These are phyloP conservation scores for Lineus longissimus DNA, from an alignment of 1,140 invertebrate species.

Conservation along the genomic window DNA sequence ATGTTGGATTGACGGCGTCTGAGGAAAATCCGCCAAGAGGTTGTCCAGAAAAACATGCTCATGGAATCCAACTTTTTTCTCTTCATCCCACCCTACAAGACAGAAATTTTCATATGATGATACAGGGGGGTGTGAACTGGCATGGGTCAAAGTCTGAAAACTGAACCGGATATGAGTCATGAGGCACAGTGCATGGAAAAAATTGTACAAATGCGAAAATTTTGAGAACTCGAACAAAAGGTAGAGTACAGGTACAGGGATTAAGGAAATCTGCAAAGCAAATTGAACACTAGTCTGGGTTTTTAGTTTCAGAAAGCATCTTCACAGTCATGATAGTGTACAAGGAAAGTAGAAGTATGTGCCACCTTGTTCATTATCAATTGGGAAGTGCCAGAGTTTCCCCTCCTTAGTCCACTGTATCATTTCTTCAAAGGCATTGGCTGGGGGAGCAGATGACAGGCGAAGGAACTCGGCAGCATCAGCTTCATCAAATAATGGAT, in stretches of 20 bases:
- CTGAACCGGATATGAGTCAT: not conserved
- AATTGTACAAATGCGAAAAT: not conserved
- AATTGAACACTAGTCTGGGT: not conserved
- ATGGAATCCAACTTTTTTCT: slow-evolving; percentile 53
- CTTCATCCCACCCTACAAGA: slow-evolving; percentile 64
- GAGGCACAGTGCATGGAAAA: not conserved
- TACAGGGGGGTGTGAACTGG: not conserved
- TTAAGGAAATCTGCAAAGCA: not conserved
- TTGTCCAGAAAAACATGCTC: slow-evolving; percentile 86
- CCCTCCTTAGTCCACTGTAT: slow-evolving; percentile 90
- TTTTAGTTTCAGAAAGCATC: too few species aligned
- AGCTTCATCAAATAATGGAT: slow-evolving; percentile 13
- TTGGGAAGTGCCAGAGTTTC: slow-evolving; percentile 95
- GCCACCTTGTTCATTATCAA: slow-evolving; percentile 94
- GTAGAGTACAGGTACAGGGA: not conserved
- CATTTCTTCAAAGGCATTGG: slow-evolving; percentile 88
- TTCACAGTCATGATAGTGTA: too few species aligned
- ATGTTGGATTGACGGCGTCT: slow-evolving; percentile 80
- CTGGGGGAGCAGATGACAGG: slow-evolving; percentile 54
- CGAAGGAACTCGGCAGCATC: slow-evolving; percentile 16
- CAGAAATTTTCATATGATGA: not conserved
- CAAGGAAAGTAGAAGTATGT: not conserved
- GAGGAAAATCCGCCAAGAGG: slow-evolving; percentile 79
- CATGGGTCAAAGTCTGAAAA: not conserved
- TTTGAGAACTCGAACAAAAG: not conserved